Base-by-base conservation (phyloP, 1,140 invertebrate genomes). In the Drosophila grimshawi region DNA sequence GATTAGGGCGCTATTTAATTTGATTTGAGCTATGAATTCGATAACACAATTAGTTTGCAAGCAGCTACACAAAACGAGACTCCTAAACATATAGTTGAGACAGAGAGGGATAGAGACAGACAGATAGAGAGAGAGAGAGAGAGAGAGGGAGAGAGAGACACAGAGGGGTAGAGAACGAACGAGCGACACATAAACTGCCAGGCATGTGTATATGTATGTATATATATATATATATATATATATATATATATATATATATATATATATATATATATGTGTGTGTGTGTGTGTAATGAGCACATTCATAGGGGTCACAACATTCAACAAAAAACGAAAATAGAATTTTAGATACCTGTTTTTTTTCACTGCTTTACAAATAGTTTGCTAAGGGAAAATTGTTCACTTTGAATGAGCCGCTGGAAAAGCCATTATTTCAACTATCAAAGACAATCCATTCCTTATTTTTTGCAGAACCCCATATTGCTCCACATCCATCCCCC, bases 41-140 rank as follows among this genome's bases (percentile, higher is more conserved):
- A 4, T 69, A 30, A 60, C 70, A 61, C 48, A 68, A 60, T 73
- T 73, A 73, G 64, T 55, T 63, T 30, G 64, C 59, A 78, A 76
- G 76, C 76, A 65, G 78, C 83, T 86, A 86, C 82, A 86, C 79
- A 86, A 86, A 86, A 86, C 79, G 71, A 46, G 61, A 77, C 65
- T 53, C 55, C 83, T 77, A 10, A 46, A 67, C 56, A 73, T 29
- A 35, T 27, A 33, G 30, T 33, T 35, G 10, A 64, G 61, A 33
- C 41, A 52, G 19, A 19, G 19, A 19, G 19, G 19, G 0, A 19
- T 19, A 19, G 19, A 19, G 19, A 19, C 19, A 78, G 45, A 71
- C 39, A 61, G 35, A 49, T 41, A 5, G 49, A 48, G 8, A 33
- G 30, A 59, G 41, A 8, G 27, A 29, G 10, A 57, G 5, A 8